Conservation (phyloP, 2,888 invertebrate genomes). For the Amaurobius ferox region DNA sequence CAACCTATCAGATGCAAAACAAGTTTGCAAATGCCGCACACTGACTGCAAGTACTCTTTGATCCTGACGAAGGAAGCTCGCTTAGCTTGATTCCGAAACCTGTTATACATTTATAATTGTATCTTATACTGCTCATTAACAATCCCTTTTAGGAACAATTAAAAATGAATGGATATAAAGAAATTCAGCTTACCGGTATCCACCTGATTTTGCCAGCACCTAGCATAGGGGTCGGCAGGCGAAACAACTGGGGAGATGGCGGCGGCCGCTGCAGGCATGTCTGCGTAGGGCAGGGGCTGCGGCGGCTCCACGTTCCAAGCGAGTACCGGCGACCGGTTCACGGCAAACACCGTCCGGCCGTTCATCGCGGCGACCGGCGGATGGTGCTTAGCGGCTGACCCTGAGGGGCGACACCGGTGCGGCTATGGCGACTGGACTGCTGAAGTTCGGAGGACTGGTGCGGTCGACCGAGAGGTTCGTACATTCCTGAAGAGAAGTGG, state of each 20-base stretch:
- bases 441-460: neutral
- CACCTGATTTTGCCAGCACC: conserved; percentile 62
- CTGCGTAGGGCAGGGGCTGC: conserved; percentile 53
- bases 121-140: no score
- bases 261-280: conserved; percentile 70
- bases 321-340: conserved; percentile 61
- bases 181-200: conserved; percentile 47
- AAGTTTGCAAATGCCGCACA: no score
- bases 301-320: conserved; percentile 64
- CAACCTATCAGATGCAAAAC: no score
- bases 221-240: conserved; percentile 57
- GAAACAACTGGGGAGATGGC: conserved; percentile 40
- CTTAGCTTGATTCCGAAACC: no score
- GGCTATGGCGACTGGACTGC: neutral
- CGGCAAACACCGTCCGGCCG: conserved; percentile 61
- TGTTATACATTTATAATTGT: no score
- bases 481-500: conserved; percentile 36
- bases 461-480: conserved; percentile 24
- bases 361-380: conserved; percentile 43
- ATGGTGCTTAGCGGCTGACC: neutral
- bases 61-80: no score
- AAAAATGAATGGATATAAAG: no score
- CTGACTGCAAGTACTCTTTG: no score
- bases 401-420: neutral
- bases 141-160: no score